A percentile compares a stretch with the other conserved stretches of the same genome.
Evolutionary conservation across 1,140 invertebrate genomes (phyloP).

Genomic region (Cylas formicarius): DNA sequence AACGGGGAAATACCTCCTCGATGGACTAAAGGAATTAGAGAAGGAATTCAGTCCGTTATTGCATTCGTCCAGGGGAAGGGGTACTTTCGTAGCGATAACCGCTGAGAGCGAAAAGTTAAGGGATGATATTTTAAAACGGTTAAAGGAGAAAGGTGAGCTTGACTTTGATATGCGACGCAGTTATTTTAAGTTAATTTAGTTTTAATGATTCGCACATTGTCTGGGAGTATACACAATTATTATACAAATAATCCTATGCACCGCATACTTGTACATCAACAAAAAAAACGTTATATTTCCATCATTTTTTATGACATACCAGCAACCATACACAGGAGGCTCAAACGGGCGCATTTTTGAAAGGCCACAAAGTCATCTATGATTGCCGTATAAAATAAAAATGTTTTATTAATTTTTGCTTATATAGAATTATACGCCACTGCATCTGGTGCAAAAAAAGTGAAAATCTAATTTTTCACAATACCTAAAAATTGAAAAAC

Average conservation of each 20-base stretch:
- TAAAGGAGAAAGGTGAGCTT: slow-evolving; percentile 66
- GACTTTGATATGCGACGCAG: background rate
- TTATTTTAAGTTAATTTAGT: background rate
- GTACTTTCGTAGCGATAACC: slow-evolving; percentile 87
- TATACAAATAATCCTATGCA: background rate
- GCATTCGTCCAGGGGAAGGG: slow-evolving; percentile 77
- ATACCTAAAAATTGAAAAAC: too few species aligned
- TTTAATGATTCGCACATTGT: background rate
- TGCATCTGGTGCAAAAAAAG: slow-evolving; percentile 3
- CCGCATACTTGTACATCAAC: background rate
- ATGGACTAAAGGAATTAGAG: slow-evolving; percentile 63
- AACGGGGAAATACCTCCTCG: slow-evolving; percentile 68
- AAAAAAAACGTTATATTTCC: background rate
- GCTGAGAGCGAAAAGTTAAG: slow-evolving; percentile 57
- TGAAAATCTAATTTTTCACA: background rate
- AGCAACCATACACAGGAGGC: too few species aligned
- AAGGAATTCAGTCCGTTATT: slow-evolving; percentile 68
- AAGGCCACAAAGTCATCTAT: background rate
- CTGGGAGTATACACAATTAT: background rate
- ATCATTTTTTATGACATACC: background rate
- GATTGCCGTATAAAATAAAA: background rate
- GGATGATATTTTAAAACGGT: slow-evolving; percentile 70
- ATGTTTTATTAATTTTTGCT: slow-evolving; percentile 6
- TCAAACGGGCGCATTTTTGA: too few species aligned
- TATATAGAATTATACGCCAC: slow-evolving; percentile 1